phyloP scores from a whole-genome alignment of 1,140 invertebrate species.

The Drosophila neocordata region DNA sequence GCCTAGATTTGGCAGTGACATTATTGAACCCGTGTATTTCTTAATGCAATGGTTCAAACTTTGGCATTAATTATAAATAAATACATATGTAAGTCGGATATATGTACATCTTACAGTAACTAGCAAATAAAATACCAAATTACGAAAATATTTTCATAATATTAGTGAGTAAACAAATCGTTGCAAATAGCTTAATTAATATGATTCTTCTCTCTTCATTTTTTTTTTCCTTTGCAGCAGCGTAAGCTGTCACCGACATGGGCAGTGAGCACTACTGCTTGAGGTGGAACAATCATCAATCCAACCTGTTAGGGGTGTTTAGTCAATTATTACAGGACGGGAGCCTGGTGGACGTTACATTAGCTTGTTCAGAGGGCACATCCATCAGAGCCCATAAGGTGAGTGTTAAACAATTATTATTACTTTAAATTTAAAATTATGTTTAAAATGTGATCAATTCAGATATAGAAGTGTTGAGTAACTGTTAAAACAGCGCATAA shows the following conservation, averaged over 20 bases:
- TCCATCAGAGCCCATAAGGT: slow-evolving; percentile 96
- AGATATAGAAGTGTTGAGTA: no score
- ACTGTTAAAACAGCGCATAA: no score
- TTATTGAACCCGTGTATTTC: slow-evolving; percentile 48
- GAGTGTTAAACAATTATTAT: no score
- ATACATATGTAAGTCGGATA: no score
- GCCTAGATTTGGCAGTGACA: slow-evolving; percentile 51
- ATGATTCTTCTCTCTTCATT: background rate
- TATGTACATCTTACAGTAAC: no score
- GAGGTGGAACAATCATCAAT: slow-evolving; percentile 98
- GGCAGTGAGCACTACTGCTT: slow-evolving; percentile 98
- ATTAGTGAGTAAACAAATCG: no score
- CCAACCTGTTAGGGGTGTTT: slow-evolving; percentile 96
- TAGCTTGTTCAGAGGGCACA: slow-evolving; percentile 96
- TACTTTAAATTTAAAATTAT: no score
- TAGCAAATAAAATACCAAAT: slow-evolving; percentile 35
- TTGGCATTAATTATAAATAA: slow-evolving; percentile 61
- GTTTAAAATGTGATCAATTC: no score
- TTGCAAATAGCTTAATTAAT: slow-evolving; percentile 4
- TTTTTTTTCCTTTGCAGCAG: slow-evolving; percentile 85
- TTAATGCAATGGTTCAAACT: slow-evolving; percentile 26
- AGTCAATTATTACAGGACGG: slow-evolving; percentile 96
- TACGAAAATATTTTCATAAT: slow-evolving; percentile 49
- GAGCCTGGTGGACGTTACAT: slow-evolving; percentile 96
- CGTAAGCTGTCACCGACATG: slow-evolving; percentile 94